Conservation (phyloP, 2,888 invertebrate genomes). For the Pyrgus malvae region DNA sequence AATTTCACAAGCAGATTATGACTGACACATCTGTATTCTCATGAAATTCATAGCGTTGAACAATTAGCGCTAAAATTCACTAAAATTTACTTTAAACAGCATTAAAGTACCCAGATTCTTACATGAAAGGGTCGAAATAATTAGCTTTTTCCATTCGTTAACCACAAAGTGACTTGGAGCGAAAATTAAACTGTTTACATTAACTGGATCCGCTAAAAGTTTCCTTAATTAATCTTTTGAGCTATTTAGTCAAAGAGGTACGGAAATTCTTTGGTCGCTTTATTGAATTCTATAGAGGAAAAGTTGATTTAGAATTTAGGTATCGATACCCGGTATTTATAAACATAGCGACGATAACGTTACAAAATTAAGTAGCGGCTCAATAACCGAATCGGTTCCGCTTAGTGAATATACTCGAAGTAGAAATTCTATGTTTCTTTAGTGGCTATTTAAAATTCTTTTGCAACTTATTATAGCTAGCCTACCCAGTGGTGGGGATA, state of each 20-base stretch:
- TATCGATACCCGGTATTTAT: conserved; percentile 63
- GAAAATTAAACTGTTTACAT: conserved; percentile 58
- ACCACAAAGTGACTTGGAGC: conserved; percentile 42
- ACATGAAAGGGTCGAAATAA: conserved; percentile 27
- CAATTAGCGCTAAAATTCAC: too few relatives aligned
- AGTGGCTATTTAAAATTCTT: too few relatives aligned
- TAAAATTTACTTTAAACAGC: conserved; percentile 3
- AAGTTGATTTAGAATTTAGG: conserved; percentile 73
- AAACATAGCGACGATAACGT: not conserved
- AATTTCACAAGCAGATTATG: too few relatives aligned
- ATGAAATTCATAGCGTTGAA: too few relatives aligned
- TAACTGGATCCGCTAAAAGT: conserved; percentile 58
- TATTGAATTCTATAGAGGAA: conserved; percentile 72
- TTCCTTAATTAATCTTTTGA: conserved; percentile 76
- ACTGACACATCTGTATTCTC: too few relatives aligned
- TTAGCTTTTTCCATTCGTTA: conserved; percentile 32
- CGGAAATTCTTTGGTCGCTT: conserved; percentile 72
- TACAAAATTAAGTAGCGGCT: conserved; percentile 8
- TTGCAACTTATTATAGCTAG: too few relatives aligned
- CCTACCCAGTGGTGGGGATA: too few relatives aligned
- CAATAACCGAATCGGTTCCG: not conserved
- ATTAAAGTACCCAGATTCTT: conserved; percentile 21
- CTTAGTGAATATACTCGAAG: not conserved
- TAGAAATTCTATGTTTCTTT: too few relatives aligned
- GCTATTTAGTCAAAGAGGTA: conserved; percentile 75